Base-by-base conservation (phyloP, 2,797 vertebrate genomes). In the Betta splendens region DNA sequence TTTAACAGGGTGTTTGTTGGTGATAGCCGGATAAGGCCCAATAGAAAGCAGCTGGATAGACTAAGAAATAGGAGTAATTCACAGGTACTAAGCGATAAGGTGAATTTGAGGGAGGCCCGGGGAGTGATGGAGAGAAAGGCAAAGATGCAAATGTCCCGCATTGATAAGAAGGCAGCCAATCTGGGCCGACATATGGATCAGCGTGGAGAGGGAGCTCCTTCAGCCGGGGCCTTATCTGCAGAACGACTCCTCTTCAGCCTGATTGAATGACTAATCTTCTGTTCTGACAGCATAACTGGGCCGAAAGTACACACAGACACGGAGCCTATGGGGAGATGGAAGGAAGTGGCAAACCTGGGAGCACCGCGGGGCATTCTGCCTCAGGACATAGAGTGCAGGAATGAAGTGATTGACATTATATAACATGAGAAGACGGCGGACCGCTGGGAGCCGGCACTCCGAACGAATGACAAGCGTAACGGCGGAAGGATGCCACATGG, bases 191-290 rank as follows among this genome's bases (percentile, higher is more conserved):
- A 87, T 73, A 85, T 82, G 85, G 79, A 77, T 80, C 40, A 12
- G 80, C 23, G 16, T 69, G 67, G 79, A 76, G 75, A 87, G 75
- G 82, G 63, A 74, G 74, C 84, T 87, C 69, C 85, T 89, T 87
- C 70, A 87, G 77, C 69, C 37, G 7, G 3, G 64, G 71, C 65
- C 86, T 91, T 91, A 90, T 90, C 90, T 84, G 69, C 43, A 35
- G 58, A 77, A 71, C 38, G 79, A 71, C 71, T 80, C 73, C 74
- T 85, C 79, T 79, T 83, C 83, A 86, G 77, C 73, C 79, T 90
- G 86, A 92, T 86, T 89, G 89, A 91, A 89, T 89, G 85, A 90
- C 84, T 90, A 89, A 88, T 90, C 89, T 89, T 57, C 67, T 59
- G 66, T 82, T 83, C 80, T 87, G 88, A 90, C 84, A 83, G 83